Evolutionary conservation across 1,140 invertebrate genomes (phyloP).

Genomic region (Dryas iulia): DNA sequence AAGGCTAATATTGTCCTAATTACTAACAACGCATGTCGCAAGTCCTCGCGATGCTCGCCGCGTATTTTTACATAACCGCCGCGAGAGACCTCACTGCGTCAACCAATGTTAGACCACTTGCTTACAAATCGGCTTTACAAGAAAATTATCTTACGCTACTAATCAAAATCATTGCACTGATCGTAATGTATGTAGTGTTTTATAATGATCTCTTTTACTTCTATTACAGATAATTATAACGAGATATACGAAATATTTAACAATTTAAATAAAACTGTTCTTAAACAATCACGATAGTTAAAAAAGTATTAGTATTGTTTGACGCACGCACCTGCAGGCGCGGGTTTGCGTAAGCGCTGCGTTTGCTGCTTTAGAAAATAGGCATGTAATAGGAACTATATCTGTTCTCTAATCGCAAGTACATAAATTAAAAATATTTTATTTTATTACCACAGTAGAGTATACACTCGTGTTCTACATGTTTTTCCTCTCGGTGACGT

Average conservation of each 20-base stretch:
- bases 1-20: conserved; percentile 19
- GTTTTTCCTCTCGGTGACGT: conserved; percentile 13
- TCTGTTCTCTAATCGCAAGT: conserved; percentile 5
- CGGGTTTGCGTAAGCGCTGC: too few relatives aligned
- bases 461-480: neutral
- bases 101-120: conserved; percentile 6
- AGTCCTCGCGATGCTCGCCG: conserved; percentile 12
- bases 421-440: conserved; percentile 13
- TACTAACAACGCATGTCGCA: conserved; percentile 16
- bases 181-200: too few relatives aligned
- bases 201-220: too few relatives aligned
- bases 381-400: conserved; percentile 11
- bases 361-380: too few relatives aligned
- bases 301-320: too few relatives aligned
- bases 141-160: neutral
- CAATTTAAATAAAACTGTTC: too few relatives aligned
- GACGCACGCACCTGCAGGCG: too few relatives aligned
- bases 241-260: too few relatives aligned
- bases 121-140: conserved; percentile 8
- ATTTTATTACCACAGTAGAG: neutral
- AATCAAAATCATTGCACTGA: neutral
- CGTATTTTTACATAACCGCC: conserved; percentile 23
- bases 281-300: too few relatives aligned
- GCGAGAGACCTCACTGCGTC: neutral
- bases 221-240: too few relatives aligned